Conservation (phyloP, 2,113 vertebrate genomes). For the Cyanoderma ruficeps region DNA sequence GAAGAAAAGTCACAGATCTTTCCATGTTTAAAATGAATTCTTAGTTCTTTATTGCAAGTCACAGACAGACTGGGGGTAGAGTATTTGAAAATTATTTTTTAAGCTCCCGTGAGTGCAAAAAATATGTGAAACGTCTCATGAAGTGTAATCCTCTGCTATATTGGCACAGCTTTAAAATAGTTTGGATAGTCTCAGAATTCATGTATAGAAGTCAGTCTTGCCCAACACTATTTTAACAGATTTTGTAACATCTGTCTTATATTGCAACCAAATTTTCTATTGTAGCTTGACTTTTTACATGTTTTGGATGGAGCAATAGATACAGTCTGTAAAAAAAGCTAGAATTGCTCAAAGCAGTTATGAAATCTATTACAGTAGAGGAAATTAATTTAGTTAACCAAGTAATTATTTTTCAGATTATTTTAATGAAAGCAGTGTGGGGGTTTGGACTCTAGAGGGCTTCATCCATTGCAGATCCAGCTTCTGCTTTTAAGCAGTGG, state of each 20-base stretch:
- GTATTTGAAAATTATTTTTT: not conserved
- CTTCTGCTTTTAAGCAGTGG: not conserved
- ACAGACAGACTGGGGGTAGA: not conserved
- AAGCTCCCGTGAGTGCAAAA: not conserved
- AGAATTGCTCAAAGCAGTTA: not conserved
- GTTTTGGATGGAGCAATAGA: not conserved
- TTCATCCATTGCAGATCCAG: not conserved
- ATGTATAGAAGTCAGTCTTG: not conserved
- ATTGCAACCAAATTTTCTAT: not conserved
- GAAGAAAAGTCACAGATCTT: not conserved
- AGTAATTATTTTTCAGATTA: not conserved
- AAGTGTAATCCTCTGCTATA: not conserved
- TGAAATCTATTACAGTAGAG: not conserved
- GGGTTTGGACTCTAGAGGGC: constrained; percentile 42
- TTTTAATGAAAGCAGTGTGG: not conserved
- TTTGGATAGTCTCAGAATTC: not conserved
- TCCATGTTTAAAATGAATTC: not conserved
- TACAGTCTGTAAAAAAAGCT: not conserved
- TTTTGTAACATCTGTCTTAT: not conserved
- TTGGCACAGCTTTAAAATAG: not conserved
- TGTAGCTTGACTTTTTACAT: not conserved
- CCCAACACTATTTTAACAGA: not conserved
- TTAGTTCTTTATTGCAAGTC: not conserved
- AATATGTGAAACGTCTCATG: not conserved
- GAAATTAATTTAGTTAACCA: not conserved